Percentiles rank a stretch among this genome's conserved stretches.
These are phyloP conservation scores for Lytechinus pictus DNA, from an alignment of 35 echinoderm and acorn worm genomes.

Conservation along the genomic window DNA sequence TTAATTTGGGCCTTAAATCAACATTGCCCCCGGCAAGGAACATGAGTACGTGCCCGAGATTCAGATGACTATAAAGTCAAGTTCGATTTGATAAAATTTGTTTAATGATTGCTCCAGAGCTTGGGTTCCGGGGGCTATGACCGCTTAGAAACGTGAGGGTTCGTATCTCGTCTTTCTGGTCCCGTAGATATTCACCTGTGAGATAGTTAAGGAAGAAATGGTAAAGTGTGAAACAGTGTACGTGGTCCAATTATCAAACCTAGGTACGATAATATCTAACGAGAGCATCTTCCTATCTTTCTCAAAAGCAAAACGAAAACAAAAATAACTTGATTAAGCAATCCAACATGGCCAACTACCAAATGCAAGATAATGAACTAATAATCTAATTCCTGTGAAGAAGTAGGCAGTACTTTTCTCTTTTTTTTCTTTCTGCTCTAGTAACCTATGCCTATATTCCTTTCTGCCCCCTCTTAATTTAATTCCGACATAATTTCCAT, in stretches of 20 bases:
- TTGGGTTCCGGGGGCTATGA: not conserved
- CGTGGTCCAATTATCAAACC: not conserved
- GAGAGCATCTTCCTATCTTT: too few relatives aligned
- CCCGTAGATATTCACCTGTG: not conserved
- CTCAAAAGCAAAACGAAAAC: too few relatives aligned
- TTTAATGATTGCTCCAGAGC: constrained; percentile 1
- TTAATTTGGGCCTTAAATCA: not conserved
- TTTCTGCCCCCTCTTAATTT: too few relatives aligned
- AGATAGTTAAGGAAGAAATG: not conserved
- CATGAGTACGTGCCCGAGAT: not conserved
- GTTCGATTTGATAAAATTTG: not conserved
- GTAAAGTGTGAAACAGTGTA: not conserved
- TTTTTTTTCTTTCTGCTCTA: too few relatives aligned
- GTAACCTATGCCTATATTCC: too few relatives aligned
- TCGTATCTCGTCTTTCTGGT: not conserved
- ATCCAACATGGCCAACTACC: too few relatives aligned
- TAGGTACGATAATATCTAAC: too few relatives aligned
- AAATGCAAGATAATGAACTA: too few relatives aligned
- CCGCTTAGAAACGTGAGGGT: not conserved
- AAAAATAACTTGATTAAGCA: too few relatives aligned
- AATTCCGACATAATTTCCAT: too few relatives aligned
- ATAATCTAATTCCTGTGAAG: too few relatives aligned
- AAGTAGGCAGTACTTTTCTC: too few relatives aligned
- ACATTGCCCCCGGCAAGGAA: not conserved
- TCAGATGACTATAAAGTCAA: not conserved